phyloP scores from a whole-genome alignment of 2,113 vertebrate species.

The Platycercus adscitus region DNA sequence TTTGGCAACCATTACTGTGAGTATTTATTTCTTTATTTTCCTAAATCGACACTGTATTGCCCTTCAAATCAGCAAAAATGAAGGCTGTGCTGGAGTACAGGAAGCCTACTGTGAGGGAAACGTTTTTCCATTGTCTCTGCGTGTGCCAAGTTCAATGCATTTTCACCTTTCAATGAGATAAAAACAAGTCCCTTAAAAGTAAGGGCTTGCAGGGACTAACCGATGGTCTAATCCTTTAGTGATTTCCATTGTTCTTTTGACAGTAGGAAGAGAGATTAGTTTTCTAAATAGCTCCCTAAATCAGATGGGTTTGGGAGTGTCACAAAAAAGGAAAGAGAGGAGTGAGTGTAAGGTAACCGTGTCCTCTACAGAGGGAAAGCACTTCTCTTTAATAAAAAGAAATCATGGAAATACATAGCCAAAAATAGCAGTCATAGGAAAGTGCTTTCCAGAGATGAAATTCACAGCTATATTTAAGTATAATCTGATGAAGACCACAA shows the following conservation, averaged over 20 bases:
- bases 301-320: neutral
- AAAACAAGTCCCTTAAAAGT: neutral
- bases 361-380: neutral
- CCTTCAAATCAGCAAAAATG: neutral
- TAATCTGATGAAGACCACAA: neutral
- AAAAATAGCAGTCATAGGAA: neutral
- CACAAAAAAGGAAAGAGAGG: neutral
- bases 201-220: neutral
- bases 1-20: neutral
- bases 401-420: neutral
- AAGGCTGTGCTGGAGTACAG: neutral
- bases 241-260: neutral
- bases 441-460: neutral
- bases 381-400: neutral
- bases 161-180: neutral
- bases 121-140: neutral
- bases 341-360: neutral
- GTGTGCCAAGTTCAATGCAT: neutral
- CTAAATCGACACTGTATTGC: neutral
- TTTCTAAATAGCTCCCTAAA: neutral
- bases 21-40: neutral
- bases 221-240: neutral
- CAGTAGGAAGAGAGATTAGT: neutral
- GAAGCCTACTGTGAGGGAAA: neutral
- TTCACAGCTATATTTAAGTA: neutral